These are phyloP conservation scores for Gopherus flavomarginatus DNA, from an alignment of 2,113 vertebrate species.

Conservation along the genomic window DNA sequence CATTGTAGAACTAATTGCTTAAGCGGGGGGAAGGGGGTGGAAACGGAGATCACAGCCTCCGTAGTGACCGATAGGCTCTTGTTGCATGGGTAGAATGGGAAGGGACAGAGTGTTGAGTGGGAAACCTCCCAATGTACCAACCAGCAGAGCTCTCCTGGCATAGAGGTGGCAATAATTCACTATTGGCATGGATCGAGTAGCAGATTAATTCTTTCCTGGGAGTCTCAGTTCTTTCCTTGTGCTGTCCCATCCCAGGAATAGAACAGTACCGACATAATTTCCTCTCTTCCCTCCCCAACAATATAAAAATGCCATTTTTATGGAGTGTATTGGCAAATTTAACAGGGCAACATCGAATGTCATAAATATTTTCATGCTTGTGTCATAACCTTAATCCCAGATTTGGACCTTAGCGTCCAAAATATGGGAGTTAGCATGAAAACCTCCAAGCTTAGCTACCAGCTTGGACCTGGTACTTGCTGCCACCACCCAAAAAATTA, in stretches of 20 bases:
- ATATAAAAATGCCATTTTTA: neutral
- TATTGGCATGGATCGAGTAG: neutral
- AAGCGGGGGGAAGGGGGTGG: neutral
- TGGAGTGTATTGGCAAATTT: neutral
- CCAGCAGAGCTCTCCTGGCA: neutral
- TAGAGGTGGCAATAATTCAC: neutral
- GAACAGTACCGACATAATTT: neutral
- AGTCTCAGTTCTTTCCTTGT: neutral
- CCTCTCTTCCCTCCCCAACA: neutral
- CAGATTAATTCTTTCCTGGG: neutral
- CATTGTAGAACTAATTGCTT: neutral
- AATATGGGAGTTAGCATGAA: too few relatives aligned
- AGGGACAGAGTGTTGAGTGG: neutral
- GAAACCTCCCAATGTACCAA: neutral
- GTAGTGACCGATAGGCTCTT: neutral
- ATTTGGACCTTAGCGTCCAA: too few relatives aligned
- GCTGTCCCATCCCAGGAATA: neutral
- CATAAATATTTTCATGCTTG: neutral
- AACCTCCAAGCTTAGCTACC: too few relatives aligned
- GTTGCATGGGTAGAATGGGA: neutral
- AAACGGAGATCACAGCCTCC: rapidly evolving
- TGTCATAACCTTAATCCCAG: too few relatives aligned
- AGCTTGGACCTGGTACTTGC: too few relatives aligned
- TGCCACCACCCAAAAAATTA: too few relatives aligned
- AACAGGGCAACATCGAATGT: neutral